A percentile compares a stretch with the other conserved stretches of the same genome.
Evolutionary conservation across 2,888 invertebrate species (phyloP).

Genomic region (Myathropa florea): DNA sequence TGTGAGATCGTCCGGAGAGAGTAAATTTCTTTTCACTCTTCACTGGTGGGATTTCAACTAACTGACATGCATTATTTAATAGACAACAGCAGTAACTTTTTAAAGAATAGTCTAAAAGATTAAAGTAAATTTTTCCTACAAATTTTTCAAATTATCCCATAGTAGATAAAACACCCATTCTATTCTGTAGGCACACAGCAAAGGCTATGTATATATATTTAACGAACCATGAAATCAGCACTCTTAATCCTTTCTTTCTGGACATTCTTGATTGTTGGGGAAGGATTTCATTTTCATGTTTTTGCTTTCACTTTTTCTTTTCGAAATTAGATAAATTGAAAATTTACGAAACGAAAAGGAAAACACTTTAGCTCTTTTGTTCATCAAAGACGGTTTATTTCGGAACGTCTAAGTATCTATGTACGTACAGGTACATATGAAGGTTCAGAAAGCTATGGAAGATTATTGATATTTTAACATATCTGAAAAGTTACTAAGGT

Average conservation of each 20-base stretch:
- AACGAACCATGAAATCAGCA: conserved; percentile 53
- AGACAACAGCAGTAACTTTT: not conserved
- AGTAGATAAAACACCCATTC: not conserved
- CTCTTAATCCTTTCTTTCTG: conserved; percentile 42
- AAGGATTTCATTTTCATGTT: not conserved
- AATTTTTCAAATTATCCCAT: not conserved
- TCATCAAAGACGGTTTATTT: not conserved
- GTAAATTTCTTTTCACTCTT: not conserved
- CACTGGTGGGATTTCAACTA: not conserved
- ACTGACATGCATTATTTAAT: not conserved
- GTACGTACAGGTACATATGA: no score
- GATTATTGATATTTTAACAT: no score
- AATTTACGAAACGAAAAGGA: conserved; percentile 31
- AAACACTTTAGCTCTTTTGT: not conserved
- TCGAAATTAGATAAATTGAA: conserved; percentile 29
- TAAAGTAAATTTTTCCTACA: not conserved
- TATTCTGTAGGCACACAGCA: not conserved
- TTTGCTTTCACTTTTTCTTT: not conserved
- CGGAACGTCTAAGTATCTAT: not conserved
- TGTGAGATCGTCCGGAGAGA: not conserved
- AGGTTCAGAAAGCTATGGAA: not conserved
- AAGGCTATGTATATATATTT: conserved; percentile 40
- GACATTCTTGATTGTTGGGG: conserved; percentile 10
- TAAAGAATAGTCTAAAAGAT: not conserved
- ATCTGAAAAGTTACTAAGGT: no score